Base-by-base conservation (phyloP, 1,140 invertebrate species). In the Drosophila bipectinata region DNA sequence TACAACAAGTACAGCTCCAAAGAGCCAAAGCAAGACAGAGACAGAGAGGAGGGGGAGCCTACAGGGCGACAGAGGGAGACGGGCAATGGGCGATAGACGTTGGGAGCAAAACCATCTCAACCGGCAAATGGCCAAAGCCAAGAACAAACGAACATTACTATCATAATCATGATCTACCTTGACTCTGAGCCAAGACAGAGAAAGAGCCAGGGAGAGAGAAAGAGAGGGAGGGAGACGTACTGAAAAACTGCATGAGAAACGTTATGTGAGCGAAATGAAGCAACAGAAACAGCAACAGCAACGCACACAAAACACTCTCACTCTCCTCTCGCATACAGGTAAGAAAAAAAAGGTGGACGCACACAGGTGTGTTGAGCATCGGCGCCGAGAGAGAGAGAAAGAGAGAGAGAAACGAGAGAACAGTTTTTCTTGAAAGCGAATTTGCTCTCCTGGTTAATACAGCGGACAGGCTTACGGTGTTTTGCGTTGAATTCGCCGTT, bases 221-320 rank as follows among this genome's bases (percentile, higher is more conserved):
- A 51, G 39, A 52, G 55, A 71, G 39, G 76, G 53, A 18, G 32
- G 75, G 26, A 28, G 26, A 28, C 5, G 21, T 3, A 21, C 21
- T 21, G 26, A 28, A 78, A 90, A 90, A 90, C 78, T 90, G 87
- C 87, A 90, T 87, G 87, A 87, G 78, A 89, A 89, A 84, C 77
- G 83, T 88, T 90, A 90, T 87, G 72, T 79, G 87, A 88, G 79
- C 73, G 77, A 74, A 90, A 90, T 79, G 72, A 83, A 87, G 72
- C 81, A 69, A 71, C 72, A 44, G 41, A 14, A 44, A 44, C 21
- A 44, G 41, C 39, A 44, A 44, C 18, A 47, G 62, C 75, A 68
- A 67, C 59, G 30, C 75, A 83, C 68, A 63, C 66, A 83, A 87
- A 87, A 87, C 82, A 87, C 82, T 87, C 82, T 87, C 82, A 87